Evolutionary conservation across 2,113 vertebrate species (phyloP), one percentile per base, ranked within the genome.

Genomic region (Engystomops pustulosus): DNA sequence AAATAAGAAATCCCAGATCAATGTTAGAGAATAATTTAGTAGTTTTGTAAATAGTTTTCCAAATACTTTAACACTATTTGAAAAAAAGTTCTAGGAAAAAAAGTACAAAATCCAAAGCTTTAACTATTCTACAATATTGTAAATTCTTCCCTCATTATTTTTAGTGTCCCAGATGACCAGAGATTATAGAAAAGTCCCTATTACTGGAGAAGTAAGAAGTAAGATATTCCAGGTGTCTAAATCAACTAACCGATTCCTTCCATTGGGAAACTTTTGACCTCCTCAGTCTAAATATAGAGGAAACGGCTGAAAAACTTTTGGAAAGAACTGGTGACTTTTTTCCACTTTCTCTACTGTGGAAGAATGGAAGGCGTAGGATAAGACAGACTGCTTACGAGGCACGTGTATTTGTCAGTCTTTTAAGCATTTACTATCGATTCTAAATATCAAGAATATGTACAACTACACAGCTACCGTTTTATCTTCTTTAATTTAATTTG

Each of bases 191-290:
- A 65, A 36, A 36, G 30, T 67, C 32, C 62, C 62, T 36, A 20
- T 36, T 67, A 36, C 62, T 32, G 34, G 30, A 65, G 60, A 34
- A 65, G 27, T n/a, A n/a, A 32, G 60, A 14, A 17, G 30, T 65
- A 65, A 65, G 60, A 65, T 65, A 67, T 67, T 67, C 62, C 62
- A 67, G 62, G 62, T 67, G 62, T 67, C 17, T 36, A 67, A 67
- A 67, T 67, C 62, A 67, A 67, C 17, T 25, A 67, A 67, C 62
- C 62, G 10, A 67, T 34, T 67, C 62, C 62, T 67, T 67, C 62
- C 62, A 67, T 67, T 36, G 62, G 30, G 62, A 67, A 67, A 67
- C 62, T 67, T 67, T 67, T 36, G 62, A 67, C 62, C 62, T 67
- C 14, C 30, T 65, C 27, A 7, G 27, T 32, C 62, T 67, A 67